Conservation (phyloP, 2,113 vertebrate species). For the Bubo blakistoni region DNA sequence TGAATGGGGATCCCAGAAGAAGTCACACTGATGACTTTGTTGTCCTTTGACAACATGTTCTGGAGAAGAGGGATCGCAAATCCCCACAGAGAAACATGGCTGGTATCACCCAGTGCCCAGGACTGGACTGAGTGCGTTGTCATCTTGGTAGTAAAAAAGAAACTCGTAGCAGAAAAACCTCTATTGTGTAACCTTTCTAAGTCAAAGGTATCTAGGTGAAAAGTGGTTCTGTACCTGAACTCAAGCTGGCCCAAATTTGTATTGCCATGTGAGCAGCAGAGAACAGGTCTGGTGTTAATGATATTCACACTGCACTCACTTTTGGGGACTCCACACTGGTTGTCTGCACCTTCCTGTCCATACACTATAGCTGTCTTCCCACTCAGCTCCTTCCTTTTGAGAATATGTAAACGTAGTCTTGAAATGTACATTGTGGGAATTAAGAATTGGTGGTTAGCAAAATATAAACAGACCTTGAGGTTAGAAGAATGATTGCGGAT, state of each 20-base stretch:
- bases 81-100: background rate
- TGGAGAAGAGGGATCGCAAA: background rate
- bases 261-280: background rate
- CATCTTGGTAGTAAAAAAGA: background rate
- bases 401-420: background rate
- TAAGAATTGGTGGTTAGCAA: too few species aligned
- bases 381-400: background rate
- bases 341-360: background rate
- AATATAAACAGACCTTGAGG: too few species aligned
- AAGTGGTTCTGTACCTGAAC: background rate
- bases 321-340: background rate
- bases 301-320: background rate
- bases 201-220: background rate
- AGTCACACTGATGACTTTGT: background rate
- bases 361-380: fast-evolving
- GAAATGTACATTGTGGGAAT: background rate
- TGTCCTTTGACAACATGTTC: background rate
- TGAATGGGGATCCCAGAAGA: background rate
- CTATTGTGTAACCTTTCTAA: background rate
- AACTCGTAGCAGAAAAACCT: background rate
- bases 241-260: background rate
- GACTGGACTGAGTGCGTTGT: background rate
- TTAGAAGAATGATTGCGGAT: too few species aligned
- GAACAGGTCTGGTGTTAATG: background rate
- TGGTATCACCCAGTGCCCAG: background rate